These are phyloP conservation scores for Psittacula echo DNA, from an alignment of 2,797 vertebrate species.

Conservation along the genomic window DNA sequence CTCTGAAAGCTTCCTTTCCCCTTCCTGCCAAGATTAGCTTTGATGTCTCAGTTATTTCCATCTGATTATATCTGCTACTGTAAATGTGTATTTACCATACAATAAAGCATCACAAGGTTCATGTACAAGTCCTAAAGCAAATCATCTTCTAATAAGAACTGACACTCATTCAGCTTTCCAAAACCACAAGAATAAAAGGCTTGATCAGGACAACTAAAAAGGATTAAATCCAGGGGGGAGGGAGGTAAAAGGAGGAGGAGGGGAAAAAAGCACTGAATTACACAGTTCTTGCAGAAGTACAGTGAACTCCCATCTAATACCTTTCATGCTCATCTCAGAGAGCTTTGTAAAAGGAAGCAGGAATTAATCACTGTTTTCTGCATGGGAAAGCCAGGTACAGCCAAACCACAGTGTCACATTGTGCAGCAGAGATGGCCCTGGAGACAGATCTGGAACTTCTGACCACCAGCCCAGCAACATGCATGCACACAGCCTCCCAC, in stretches of 20 bases:
- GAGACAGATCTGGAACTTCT: not conserved
- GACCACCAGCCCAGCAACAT: not conserved
- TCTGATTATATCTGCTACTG: not conserved
- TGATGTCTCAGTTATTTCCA: constrained; percentile 26
- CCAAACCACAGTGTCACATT: not conserved
- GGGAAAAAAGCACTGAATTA: not conserved
- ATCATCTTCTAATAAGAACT: not conserved
- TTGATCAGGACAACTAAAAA: not conserved
- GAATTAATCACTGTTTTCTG: not conserved
- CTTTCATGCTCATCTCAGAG: not conserved
- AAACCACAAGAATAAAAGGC: not conserved
- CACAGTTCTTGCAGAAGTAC: not conserved
- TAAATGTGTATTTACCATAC: not conserved
- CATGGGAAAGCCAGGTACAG: not conserved
- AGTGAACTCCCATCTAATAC: not conserved
- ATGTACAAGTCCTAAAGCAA: constrained; percentile 20
- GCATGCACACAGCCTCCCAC: accelerated
- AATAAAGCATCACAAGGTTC: constrained; percentile 14
- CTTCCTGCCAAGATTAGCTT: constrained; percentile 20
- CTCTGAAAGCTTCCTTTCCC: not conserved
- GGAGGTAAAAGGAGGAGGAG: not conserved
- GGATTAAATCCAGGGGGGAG: not conserved
- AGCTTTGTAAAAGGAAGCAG: not conserved
- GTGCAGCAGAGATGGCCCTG: not conserved
- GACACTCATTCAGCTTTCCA: not conserved